These are phyloP conservation scores for Orycteropus afer DNA, from an alignment of 2,113 vertebrate genomes.

Conservation along the genomic window DNA sequence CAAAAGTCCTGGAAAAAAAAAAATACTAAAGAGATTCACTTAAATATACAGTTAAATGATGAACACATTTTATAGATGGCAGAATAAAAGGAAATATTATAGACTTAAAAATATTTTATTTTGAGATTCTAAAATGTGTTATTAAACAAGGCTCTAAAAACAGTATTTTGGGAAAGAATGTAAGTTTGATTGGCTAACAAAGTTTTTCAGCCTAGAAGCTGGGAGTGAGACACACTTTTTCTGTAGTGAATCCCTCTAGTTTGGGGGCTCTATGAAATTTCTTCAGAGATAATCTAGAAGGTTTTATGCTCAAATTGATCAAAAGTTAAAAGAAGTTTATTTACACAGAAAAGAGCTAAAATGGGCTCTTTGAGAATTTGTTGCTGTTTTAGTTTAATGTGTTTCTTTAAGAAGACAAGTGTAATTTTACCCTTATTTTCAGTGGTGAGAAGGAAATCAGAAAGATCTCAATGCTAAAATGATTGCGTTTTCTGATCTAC, in stretches of 20 bases:
- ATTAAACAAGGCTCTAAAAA: neutral
- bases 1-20: neutral
- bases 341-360: neutral
- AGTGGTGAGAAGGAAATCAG: neutral
- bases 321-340: conserved; percentile 28
- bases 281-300: neutral
- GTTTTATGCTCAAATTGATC: neutral
- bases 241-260: neutral
- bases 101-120: neutral
- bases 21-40: neutral
- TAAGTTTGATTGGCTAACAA: neutral
- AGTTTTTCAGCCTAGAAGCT: neutral
- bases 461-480: neutral
- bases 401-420: conserved; percentile 3
- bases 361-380: neutral
- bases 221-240: neutral
- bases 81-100: neutral
- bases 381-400: neutral
- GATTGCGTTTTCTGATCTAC: neutral
- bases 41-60: neutral
- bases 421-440: neutral
- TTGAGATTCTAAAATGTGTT: neutral
- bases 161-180: neutral
- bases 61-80: neutral
- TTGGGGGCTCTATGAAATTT: neutral